Evolutionary conservation across 1,140 invertebrate species (phyloP).

Genomic region (Microplitis mediator): DNA sequence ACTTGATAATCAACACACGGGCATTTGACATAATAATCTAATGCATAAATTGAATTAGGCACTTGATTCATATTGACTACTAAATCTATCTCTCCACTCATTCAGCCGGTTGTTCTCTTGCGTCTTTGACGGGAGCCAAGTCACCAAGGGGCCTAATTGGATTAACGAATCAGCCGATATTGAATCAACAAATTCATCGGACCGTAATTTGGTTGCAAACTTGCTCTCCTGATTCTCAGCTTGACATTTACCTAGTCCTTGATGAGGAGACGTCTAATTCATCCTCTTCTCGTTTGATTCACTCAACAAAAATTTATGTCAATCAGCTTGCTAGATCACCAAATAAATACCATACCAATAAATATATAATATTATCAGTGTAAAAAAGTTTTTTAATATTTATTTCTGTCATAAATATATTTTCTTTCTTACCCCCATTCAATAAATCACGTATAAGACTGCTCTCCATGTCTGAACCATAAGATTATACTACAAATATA

Average conservation of each 20-base stretch:
- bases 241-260: neutral
- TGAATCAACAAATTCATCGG: slow-evolving; percentile 31
- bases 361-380: too few relatives aligned
- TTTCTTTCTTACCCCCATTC: too few relatives aligned
- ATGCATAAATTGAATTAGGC: slow-evolving; percentile 19
- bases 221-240: slow-evolving; percentile 6
- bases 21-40: slow-evolving; percentile 21
- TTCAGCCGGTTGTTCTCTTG: neutral
- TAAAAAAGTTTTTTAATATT: too few relatives aligned
- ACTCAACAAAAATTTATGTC: too few relatives aligned
- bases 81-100: neutral
- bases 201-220: slow-evolving; percentile 15
- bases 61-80: neutral
- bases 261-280: neutral
- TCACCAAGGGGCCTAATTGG: slow-evolving; percentile 19
- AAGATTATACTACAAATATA: too few relatives aligned
- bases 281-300: too few relatives aligned
- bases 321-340: too few relatives aligned
- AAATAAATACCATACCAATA: too few relatives aligned
- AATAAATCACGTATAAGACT: too few relatives aligned
- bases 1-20: neutral
- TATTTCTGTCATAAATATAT: too few relatives aligned
- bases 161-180: slow-evolving; percentile 26
- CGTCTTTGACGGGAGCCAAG: slow-evolving; percentile 11
- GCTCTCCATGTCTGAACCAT: too few relatives aligned